These are phyloP conservation scores for Pandemis corylana DNA, from an alignment of 2,888 invertebrate species.

Conservation along the genomic window DNA sequence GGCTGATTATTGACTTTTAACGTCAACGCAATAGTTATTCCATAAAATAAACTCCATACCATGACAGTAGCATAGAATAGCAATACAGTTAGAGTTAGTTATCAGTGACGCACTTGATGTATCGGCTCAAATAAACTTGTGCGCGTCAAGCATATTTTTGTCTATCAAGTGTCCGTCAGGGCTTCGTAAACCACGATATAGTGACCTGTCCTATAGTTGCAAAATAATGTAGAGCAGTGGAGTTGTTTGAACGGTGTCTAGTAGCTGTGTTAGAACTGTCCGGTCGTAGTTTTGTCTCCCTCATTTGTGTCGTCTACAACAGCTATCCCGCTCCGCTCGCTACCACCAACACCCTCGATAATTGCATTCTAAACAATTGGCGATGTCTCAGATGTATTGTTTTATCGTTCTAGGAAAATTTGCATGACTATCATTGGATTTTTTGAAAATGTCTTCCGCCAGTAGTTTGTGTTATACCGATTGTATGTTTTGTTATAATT, in stretches of 20 bases:
- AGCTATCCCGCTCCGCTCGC: constrained; percentile 54
- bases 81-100: constrained; percentile 63
- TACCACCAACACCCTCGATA: constrained; percentile 49
- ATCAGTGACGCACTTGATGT: constrained; percentile 72
- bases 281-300: constrained; percentile 63
- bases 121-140: constrained; percentile 68
- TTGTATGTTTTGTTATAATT: constrained; percentile 44
- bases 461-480: constrained; percentile 31
- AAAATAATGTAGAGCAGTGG: constrained; percentile 67
- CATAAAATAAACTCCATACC: constrained; percentile 28
- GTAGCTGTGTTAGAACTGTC: constrained; percentile 65
- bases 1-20: constrained; percentile 34
- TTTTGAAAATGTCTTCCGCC: constrained; percentile 29
- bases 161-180: constrained; percentile 68
- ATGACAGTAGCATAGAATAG: constrained; percentile 39
- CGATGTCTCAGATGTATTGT: constrained; percentile 30
- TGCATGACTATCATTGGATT: constrained; percentile 34
- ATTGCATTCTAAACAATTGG: constrained; percentile 27
- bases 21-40: constrained; percentile 33
- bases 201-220: constrained; percentile 84
- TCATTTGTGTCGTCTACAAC: constrained; percentile 62
- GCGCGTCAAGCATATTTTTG: constrained; percentile 66
- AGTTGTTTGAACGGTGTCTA: constrained; percentile 62
- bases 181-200: constrained; percentile 78
- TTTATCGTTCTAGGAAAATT: constrained; percentile 37